These are phyloP conservation scores for Ammospiza caudacuta DNA, from an alignment of 2,113 vertebrate genomes.

Conservation along the genomic window DNA sequence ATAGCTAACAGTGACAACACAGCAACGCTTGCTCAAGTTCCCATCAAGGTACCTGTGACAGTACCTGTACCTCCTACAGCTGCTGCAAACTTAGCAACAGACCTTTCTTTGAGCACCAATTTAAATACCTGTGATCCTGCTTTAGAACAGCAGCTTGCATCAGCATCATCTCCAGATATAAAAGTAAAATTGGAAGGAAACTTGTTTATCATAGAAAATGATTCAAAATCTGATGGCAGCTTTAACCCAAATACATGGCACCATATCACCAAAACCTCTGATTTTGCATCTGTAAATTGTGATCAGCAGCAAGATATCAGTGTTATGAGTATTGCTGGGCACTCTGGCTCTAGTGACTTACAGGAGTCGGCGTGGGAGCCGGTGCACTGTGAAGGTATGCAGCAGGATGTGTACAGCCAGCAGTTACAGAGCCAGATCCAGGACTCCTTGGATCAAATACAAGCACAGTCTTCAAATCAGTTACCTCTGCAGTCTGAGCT, in stretches of 20 bases:
- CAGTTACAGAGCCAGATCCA: constrained; percentile 84
- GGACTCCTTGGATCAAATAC: constrained; percentile 78
- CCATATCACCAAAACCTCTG: constrained; percentile 77
- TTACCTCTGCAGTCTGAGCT: constrained; percentile 83
- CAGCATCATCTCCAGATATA: constrained; percentile 77
- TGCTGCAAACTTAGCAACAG: constrained; percentile 62
- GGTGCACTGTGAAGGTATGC: constrained; percentile 75
- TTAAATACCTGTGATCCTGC: constrained; percentile 73
- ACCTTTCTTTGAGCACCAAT: constrained; percentile 71
- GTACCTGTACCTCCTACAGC: constrained; percentile 72
- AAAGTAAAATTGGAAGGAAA: constrained; percentile 85
- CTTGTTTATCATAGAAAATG: constrained; percentile 79
- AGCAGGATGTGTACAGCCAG: constrained; percentile 77
- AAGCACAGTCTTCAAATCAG: constrained; percentile 80
- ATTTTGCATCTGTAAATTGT: constrained; percentile 71
- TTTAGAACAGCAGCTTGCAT: constrained; percentile 76
- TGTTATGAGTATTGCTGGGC: constrained; percentile 71
- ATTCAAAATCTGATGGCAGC: constrained; percentile 75
- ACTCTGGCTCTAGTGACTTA: constrained; percentile 77
- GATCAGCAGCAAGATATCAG: constrained; percentile 74
- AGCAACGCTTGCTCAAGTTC: constrained; percentile 68
- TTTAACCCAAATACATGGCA: constrained; percentile 82
- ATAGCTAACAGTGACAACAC: constrained; percentile 79
- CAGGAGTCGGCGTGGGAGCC: constrained; percentile 83
- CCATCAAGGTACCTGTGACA: constrained; percentile 74